Conservation (phyloP, 2,888 invertebrate genomes). For the Ophion ellenae region DNA sequence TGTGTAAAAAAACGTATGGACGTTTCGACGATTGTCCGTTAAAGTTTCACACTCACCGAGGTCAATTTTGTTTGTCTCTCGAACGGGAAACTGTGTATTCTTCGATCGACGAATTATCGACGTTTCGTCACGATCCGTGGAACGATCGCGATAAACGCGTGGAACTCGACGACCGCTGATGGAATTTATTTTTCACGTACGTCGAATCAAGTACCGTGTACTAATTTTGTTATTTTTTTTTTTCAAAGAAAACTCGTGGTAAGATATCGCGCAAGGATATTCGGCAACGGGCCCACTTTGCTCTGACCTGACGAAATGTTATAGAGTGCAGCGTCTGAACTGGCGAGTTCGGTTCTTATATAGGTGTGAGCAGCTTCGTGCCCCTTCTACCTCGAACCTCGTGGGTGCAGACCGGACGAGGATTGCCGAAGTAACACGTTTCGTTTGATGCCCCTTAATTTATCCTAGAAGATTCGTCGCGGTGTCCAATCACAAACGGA, state of each 20-base stretch:
- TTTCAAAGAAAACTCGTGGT: not conserved
- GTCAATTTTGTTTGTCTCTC: no score
- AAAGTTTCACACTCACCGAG: no score
- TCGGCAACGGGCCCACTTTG: conserved; percentile 31
- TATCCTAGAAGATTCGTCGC: conserved; percentile 1
- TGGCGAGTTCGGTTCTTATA: conserved; percentile 72
- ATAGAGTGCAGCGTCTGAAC: conserved; percentile 71
- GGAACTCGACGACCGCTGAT: no score
- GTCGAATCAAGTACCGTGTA: not conserved
- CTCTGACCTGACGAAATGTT: conserved; percentile 53
- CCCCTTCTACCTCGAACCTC: not conserved
- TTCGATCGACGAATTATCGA: no score
- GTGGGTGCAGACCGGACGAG: no score
- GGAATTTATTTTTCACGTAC: not conserved
- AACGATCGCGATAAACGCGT: no score
- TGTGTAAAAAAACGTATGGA: no score
- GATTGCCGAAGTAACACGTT: not conserved
- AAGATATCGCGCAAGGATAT: not conserved
- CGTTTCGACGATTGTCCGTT: no score
- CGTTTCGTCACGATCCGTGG: no score
- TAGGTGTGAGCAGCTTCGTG: conserved; percentile 54
- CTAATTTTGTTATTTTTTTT: not conserved
- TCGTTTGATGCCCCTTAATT: not conserved
- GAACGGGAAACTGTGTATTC: no score
- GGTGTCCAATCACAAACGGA: not conserved